phyloP scores from a whole-genome alignment of 2,113 vertebrate species.

The Prinia subflava region DNA sequence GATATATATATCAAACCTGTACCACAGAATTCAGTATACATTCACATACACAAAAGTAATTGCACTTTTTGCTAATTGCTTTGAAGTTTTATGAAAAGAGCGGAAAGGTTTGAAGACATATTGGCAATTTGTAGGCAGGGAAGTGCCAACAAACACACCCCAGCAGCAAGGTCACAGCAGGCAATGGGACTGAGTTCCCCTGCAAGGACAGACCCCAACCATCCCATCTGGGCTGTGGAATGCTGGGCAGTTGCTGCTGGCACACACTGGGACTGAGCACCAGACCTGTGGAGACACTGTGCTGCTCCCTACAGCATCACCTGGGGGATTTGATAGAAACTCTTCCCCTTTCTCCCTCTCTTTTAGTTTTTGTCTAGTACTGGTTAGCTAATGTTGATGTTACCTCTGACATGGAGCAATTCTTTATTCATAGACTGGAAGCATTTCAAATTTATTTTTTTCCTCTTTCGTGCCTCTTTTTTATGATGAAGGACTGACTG shows the following conservation, averaged over 20 bases:
- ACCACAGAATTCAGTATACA: background rate
- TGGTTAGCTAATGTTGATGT: background rate
- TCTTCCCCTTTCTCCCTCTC: background rate
- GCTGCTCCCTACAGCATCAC: background rate
- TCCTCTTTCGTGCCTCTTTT: background rate
- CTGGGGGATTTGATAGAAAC: background rate
- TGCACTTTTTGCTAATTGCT: background rate
- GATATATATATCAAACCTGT: background rate
- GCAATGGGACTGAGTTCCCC: fast-evolving
- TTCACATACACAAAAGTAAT: background rate
- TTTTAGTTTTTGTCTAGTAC: background rate
- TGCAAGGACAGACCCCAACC: fast-evolving
- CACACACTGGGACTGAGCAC: background rate
- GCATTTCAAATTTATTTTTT: background rate
- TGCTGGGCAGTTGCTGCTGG: background rate
- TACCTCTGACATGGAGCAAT: background rate
- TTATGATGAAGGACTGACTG: background rate
- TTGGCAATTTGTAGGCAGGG: background rate
- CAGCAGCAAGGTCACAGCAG: no score
- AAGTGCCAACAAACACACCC: background rate
- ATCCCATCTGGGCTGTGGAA: background rate
- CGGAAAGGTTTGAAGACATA: background rate
- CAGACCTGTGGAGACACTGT: background rate
- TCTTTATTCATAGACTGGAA: background rate
- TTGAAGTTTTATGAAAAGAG: background rate